phyloP scores from a whole-genome alignment of 2,797 vertebrate species.

The Pseudochirops cupreus region DNA sequence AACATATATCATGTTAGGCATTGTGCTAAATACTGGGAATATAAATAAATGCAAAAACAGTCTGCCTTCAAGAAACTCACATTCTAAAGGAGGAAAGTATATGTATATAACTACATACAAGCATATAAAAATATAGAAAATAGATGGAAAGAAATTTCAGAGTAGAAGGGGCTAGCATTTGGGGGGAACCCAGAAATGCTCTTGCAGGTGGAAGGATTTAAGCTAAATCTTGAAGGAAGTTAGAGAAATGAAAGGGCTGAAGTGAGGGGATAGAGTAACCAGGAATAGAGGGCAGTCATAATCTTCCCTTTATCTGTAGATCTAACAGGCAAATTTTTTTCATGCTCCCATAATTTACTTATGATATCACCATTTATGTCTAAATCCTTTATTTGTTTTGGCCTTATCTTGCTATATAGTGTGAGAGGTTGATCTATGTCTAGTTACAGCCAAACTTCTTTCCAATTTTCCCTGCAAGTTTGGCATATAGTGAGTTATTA shows the following conservation, averaged over 20 bases:
- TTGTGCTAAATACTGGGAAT: background rate
- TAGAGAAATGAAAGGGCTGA: too few species aligned
- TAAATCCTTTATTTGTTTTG: background rate
- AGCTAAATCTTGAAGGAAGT: too few species aligned
- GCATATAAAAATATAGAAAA: background rate
- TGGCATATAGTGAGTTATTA: background rate
- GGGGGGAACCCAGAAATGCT: too few species aligned
- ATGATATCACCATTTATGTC: background rate
- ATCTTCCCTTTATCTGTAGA: too few species aligned
- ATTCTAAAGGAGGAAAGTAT: background rate
- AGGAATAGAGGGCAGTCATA: too few species aligned
- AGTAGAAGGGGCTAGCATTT: too few species aligned
- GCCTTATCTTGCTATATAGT: background rate
- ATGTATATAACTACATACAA: background rate
- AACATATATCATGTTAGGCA: background rate
- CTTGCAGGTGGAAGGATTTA: too few species aligned
- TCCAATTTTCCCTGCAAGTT: background rate
- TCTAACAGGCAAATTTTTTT: background rate
- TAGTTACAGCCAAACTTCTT: background rate
- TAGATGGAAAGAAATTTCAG: background rate
- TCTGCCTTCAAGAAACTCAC: background rate
- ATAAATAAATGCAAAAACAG: background rate
- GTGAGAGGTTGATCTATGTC: background rate
- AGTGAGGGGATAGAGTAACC: too few species aligned
- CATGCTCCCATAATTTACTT: background rate